Evolutionary conservation across 92 coral and sea anemone genomes (phyloP), one percentile per base, ranked within the genome.

Genomic region (Zoanthus sansibaricus): DNA sequence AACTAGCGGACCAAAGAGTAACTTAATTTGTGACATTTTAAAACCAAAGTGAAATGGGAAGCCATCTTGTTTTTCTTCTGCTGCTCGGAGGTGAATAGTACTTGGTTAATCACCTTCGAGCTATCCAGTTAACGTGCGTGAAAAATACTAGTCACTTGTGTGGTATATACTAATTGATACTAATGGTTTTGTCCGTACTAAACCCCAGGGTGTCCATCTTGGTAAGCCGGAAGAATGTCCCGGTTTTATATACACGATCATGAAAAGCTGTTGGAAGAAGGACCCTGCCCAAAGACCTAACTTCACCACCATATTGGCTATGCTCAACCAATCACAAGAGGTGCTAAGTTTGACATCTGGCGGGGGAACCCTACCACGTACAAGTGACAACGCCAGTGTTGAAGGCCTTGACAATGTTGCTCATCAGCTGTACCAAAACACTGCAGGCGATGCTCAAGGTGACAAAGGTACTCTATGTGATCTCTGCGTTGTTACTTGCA

Each of bases 201-300:
- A 2, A 18, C n/a, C 20, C 69, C 74, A 97, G 99, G 98, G 98
- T 7, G 98, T 95, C 68, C 91, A 93, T 33, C 92, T 97, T 1
- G 98, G 98, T 1, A 95, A 95, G 52, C 99, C 99, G 0, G 98
- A 95, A 10, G 97, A 97, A 66, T 97, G 99, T 71, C 95, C 98
- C 3, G 88, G 90, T 6, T 92, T 93, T 72, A 90, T 97, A 76
- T 97, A 97, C 87, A 89, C 93, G 61, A 58, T 95, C 49, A 97
- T 97, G 99, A 92, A 91, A 62, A 91, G 62, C 78, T 95, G 98
- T 64, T 97, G 99, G 99, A 88, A 89, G 48, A 88, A 86, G 59
- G 95, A 92, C 10, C 91, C 97, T 1, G 78, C 91, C 31, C 95
- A 93, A 62, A 82, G 99, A 42, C 99, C 97, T 15, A 88, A 91